phyloP scores from a whole-genome alignment of 1,140 invertebrate species.

The Delia radicum region DNA sequence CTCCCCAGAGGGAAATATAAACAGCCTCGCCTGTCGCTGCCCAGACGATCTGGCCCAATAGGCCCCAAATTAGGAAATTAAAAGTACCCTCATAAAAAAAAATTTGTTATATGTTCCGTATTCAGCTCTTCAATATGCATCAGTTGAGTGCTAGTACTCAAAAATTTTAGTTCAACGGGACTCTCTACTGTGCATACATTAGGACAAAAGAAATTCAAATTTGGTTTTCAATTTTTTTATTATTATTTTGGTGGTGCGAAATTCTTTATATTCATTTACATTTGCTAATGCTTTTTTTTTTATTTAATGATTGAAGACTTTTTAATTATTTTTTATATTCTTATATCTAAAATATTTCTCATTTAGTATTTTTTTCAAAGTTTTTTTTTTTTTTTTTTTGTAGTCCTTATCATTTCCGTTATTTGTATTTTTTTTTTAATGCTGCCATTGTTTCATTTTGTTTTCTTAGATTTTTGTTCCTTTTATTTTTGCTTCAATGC shows the following conservation, averaged over 20 bases:
- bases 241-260: background rate
- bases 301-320: conserved; percentile 2
- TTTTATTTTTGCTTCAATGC: background rate
- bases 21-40: too few species aligned
- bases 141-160: too few species aligned
- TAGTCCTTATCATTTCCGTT: conserved; percentile 5
- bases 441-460: background rate
- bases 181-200: too few species aligned
- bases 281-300: conserved; percentile 5
- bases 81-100: too few species aligned
- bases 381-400: background rate
- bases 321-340: conserved; percentile 12
- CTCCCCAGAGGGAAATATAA: too few species aligned
- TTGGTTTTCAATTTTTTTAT: background rate
- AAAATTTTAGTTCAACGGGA: too few species aligned
- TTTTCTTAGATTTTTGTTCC: background rate
- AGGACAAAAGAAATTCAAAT: too few species aligned
- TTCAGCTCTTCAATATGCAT: too few species aligned
- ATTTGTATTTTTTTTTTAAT: background rate
- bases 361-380: background rate
- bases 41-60: too few species aligned
- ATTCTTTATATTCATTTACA: background rate
- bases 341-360: background rate
- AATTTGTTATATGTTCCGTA: too few species aligned
- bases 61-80: too few species aligned